Conservation (phyloP, 92 coral and sea anemone species). For the Plumapathes pennacea region DNA sequence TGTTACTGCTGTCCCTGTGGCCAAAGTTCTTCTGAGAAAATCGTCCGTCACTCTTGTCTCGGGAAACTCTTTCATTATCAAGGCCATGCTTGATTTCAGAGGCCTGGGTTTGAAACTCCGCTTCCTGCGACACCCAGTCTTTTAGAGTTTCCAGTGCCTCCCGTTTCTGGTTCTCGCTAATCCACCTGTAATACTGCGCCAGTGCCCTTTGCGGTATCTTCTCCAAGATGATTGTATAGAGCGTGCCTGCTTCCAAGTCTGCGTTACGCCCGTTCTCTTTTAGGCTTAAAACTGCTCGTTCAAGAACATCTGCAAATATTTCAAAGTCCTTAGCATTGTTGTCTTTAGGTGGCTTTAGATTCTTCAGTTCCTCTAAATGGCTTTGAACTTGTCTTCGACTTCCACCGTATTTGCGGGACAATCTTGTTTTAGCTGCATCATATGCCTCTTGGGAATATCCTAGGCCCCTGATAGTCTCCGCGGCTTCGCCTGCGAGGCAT, state of each 20-base stretch:
- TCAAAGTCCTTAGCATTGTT: slow-evolving; percentile 3
- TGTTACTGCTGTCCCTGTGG: neutral
- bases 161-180: slow-evolving; percentile 14
- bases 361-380: neutral
- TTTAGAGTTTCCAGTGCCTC: neutral
- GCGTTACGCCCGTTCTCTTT: slow-evolving; percentile 47
- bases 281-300: slow-evolving; percentile 42
- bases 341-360: neutral
- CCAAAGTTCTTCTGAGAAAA: neutral
- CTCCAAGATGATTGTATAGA: slow-evolving; percentile 50
- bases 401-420: slow-evolving; percentile 38
- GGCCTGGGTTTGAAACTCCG: slow-evolving; percentile 4
- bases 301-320: slow-evolving; percentile 2
- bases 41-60: neutral
- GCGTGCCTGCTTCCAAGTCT: slow-evolving; percentile 58
- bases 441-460: slow-evolving; percentile 52
- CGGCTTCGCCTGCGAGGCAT: slow-evolving; percentile 38
- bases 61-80: slow-evolving; percentile 2
- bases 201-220: slow-evolving; percentile 55
- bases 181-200: slow-evolving; percentile 36
- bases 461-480: slow-evolving; percentile 38
- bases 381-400: slow-evolving; percentile 25
- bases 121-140: slow-evolving; percentile 6
- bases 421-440: slow-evolving; percentile 27
- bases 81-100: slow-evolving; percentile 4